Evolutionary conservation across 2,797 vertebrate species (phyloP).

Genomic region (Cichlasoma orientale): DNA sequence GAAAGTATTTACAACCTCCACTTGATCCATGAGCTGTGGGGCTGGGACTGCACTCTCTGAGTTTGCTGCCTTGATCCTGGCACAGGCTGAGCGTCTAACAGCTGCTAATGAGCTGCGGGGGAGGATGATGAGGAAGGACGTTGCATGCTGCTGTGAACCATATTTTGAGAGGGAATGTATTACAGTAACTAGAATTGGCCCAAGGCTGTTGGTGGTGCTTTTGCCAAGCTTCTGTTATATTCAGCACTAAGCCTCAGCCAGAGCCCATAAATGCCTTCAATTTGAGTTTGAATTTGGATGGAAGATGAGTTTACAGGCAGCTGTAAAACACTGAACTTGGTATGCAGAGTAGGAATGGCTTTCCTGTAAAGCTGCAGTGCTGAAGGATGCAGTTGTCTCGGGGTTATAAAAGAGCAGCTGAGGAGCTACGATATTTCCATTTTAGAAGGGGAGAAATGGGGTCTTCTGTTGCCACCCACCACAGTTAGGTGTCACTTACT

Average conservation of each 20-base stretch:
- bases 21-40: slow-evolving; percentile 76
- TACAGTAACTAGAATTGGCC: slow-evolving; percentile 38
- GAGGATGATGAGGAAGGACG: slow-evolving; percentile 8
- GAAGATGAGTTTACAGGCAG: slow-evolving; percentile 73
- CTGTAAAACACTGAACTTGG: slow-evolving; percentile 81
- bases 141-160: slow-evolving; percentile 17
- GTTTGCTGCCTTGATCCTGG: slow-evolving; percentile 32
- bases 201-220: slow-evolving; percentile 32
- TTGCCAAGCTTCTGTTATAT: slow-evolving; percentile 72
- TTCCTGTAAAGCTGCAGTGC: slow-evolving; percentile 45
- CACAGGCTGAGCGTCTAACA: slow-evolving; percentile 38
- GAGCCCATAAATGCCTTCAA: slow-evolving; percentile 66
- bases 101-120: slow-evolving; percentile 59
- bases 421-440: slow-evolving; percentile 32
- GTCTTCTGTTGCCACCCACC: background rate
- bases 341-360: slow-evolving; percentile 54
- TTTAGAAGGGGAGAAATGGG: background rate
- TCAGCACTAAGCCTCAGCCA: slow-evolving; percentile 59
- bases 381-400: slow-evolving; percentile 50
- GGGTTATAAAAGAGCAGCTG: slow-evolving; percentile 59
- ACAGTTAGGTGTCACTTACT: background rate
- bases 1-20: slow-evolving; percentile 80
- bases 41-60: slow-evolving; percentile 22
- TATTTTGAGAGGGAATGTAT: slow-evolving; percentile 26
- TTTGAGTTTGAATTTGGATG: slow-evolving; percentile 79